phyloP scores from a whole-genome alignment of 2,888 invertebrate genomes.

The Bursaphelenchus okinawaensis region DNA sequence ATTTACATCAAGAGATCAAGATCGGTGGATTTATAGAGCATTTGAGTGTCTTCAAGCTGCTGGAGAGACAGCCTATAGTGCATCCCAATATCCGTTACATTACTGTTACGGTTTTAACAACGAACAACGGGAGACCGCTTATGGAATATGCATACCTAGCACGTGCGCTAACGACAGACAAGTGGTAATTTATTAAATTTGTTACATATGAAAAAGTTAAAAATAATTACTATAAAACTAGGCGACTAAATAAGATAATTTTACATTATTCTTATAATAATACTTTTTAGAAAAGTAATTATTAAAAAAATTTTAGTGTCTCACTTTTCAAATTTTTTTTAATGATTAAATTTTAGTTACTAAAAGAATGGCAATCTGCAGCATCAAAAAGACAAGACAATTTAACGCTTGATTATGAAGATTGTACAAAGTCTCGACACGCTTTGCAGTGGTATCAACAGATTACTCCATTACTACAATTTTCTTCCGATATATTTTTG shows the following conservation, averaged over 20 bases:
- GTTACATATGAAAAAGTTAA: no score
- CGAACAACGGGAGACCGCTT: constrained; percentile 36
- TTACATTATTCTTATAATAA: neutral
- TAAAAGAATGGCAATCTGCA: constrained; percentile 45
- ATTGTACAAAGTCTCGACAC: constrained; percentile 49
- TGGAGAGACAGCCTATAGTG: constrained; percentile 53
- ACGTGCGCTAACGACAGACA: constrained; percentile 46
- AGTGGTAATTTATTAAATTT: constrained; percentile 19
- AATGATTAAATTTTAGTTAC: constrained; percentile 31
- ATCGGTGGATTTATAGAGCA: constrained; percentile 54
- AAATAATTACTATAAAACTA: no score
- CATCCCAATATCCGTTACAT: constrained; percentile 54
- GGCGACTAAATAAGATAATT: neutral
- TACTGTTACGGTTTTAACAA: constrained; percentile 44
- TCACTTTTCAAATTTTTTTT: neutral
- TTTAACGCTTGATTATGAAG: constrained; percentile 43
- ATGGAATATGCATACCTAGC: constrained; percentile 50
- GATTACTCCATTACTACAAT: constrained; percentile 48
- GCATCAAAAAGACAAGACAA: constrained; percentile 33
- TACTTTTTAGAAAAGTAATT: neutral
- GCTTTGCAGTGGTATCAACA: constrained; percentile 47
- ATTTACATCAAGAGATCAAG: constrained; percentile 41
- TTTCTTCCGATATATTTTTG: constrained; percentile 48
- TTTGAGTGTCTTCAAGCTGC: constrained; percentile 48
- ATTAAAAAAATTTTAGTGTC: neutral